Percentiles rank a stretch among this genome's conserved stretches.
phyloP scores from a whole-genome alignment of 1,140 invertebrate species.

The Eumeta japonica region DNA sequence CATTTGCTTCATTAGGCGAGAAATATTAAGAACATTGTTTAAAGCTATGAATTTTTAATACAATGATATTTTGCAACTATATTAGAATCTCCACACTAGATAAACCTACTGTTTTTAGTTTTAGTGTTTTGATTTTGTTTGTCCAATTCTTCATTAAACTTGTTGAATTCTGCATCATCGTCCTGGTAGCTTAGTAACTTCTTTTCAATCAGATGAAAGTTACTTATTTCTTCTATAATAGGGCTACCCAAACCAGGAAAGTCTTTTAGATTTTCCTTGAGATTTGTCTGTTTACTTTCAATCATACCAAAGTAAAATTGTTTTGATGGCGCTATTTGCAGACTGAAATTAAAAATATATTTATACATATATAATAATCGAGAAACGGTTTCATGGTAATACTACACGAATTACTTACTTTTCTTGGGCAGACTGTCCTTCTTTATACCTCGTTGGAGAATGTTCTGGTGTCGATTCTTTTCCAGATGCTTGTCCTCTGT shows the following conservation, averaged over 20 bases:
- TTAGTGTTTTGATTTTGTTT: slow-evolving; percentile 38
- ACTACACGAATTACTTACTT: slow-evolving; percentile 21
- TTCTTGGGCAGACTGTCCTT: slow-evolving; percentile 18
- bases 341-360: slow-evolving; percentile 22
- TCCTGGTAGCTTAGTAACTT: slow-evolving; percentile 42
- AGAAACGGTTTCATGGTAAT: background rate
- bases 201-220: slow-evolving; percentile 45
- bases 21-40: too few relatives aligned
- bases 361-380: too few relatives aligned
- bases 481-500: slow-evolving; percentile 60
- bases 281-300: slow-evolving; percentile 38
- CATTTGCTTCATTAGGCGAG: too few relatives aligned
- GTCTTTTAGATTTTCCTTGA: slow-evolving; percentile 47
- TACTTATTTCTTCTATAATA: slow-evolving; percentile 42
- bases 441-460: slow-evolving; percentile 45
- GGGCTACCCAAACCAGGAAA: slow-evolving; percentile 42
- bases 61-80: background rate
- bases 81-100: background rate
- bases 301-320: slow-evolving; percentile 80
- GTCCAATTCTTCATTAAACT: slow-evolving; percentile 40
- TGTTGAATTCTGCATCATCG: slow-evolving; percentile 38
- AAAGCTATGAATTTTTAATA: too few relatives aligned
- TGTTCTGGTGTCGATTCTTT: slow-evolving; percentile 62
- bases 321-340: slow-evolving; percentile 57
- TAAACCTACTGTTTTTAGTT: slow-evolving; percentile 35